Percentiles rank a stretch among this genome's conserved stretches.
These are phyloP conservation scores for Cossypha dichroa DNA, from an alignment of 2,797 vertebrate genomes.

Conservation along the genomic window DNA sequence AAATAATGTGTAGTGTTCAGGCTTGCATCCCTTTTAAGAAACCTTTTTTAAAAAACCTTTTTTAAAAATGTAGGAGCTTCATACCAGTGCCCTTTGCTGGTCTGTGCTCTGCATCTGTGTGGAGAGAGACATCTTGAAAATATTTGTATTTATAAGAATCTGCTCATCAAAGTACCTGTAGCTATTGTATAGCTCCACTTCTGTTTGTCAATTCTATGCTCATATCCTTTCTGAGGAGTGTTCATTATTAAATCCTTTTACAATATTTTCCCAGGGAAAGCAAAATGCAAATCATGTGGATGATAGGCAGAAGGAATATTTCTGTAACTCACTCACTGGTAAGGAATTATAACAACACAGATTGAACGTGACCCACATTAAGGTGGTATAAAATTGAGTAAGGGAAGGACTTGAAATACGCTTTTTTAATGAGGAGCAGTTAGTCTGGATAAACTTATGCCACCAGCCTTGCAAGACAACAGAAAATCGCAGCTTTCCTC, in stretches of 20 bases:
- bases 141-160: not conserved
- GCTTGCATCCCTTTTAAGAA: not conserved
- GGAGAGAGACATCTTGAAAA: not conserved
- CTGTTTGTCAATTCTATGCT: fast-evolving
- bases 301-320: not conserved
- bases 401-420: fast-evolving
- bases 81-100: not conserved
- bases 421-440: not conserved
- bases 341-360: not conserved
- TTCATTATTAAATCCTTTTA: not conserved
- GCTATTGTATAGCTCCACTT: not conserved
- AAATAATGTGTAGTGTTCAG: not conserved
- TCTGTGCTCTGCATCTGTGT: not conserved
- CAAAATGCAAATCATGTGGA: not conserved
- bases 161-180: not conserved
- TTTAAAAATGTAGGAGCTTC: not conserved
- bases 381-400: not conserved
- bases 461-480: not conserved
- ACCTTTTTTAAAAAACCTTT: not conserved
- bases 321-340: not conserved
- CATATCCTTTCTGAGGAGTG: not conserved
- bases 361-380: fast-evolving
- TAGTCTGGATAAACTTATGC: not conserved
- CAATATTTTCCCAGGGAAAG: not conserved
- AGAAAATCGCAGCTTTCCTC: not conserved